Evolutionary conservation across 2,113 vertebrate genomes (phyloP), one percentile per base, ranked within the genome.

Genomic region (Thunnus maccoyii): DNA sequence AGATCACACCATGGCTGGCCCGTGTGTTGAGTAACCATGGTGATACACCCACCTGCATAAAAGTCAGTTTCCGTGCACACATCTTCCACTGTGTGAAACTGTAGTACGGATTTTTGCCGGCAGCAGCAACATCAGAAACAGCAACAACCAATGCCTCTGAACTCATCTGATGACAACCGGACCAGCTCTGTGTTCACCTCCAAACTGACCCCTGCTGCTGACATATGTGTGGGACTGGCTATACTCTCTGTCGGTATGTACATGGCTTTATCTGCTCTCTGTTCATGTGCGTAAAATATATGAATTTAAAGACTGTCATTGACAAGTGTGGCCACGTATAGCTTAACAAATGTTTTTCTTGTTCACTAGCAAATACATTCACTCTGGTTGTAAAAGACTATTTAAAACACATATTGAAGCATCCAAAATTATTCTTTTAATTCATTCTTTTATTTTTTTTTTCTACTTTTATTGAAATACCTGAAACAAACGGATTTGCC

Each of bases 201-300:
- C 72, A 94, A 91, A 69, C 85, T 94, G 17, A 80, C 48, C 6
- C 89, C 90, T 0, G 70, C 72, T 12, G 89, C 87, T 5, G 93
- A 94, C 88, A 86, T 76, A 4, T 89, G 91, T 1, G 72, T 94
- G 50, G 93, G 93, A 58, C 73, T 94, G 50, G 75, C 78, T 68
- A 93, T 94, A 68, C 85, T 93, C 55, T 84, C 30, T 0, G 78
- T 94, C 0, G 91, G 93, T 94, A 74, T 30, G 92, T 84, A 17
- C n/a, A 1, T 4, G 17, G 5, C n/a, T 16, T 25, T 20, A 2
- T 51, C 30, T 64, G 13, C 27, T 46, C 46, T 62, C 41, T 20
- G 2, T 5, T 15, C 12, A 8, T 41, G 11, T 25, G 22, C 18
- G 18, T 16, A 44, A 16, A 14, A 41, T 2, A 41, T 9, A 41